Conservation (phyloP, 1,140 invertebrate species). For the Fopius arisanus region DNA sequence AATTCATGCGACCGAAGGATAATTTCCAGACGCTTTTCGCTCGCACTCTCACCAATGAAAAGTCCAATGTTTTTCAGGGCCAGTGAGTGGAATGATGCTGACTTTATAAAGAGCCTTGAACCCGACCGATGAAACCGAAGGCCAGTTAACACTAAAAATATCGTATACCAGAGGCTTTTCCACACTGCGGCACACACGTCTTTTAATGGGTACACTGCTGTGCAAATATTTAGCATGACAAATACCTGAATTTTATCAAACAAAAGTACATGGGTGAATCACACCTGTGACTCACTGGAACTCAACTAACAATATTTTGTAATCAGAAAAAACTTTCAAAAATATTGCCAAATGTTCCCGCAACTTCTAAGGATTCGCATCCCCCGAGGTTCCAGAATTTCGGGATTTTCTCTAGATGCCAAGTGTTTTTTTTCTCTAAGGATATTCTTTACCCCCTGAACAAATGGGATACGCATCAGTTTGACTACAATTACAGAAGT, state of each 20-base stretch:
- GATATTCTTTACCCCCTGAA: too few species aligned
- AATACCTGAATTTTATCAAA: not conserved
- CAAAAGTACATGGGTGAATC: not conserved
- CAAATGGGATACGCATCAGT: conserved; percentile 43
- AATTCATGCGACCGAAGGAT: conserved; percentile 5
- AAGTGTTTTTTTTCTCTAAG: too few species aligned
- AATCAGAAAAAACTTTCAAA: conserved; percentile 49
- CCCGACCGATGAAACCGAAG: conserved; percentile 11
- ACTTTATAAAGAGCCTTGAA: conserved; percentile 14
- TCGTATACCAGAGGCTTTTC: not conserved
- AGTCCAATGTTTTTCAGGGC: conserved; percentile 1
- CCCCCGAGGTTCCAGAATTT: too few species aligned
- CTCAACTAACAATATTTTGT: not conserved
- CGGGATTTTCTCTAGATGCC: too few species aligned
- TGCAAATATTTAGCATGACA: not conserved
- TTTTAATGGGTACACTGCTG: not conserved
- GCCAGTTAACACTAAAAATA: conserved; percentile 10
- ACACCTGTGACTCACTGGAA: not conserved
- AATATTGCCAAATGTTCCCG: too few species aligned
- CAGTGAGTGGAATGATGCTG: conserved; percentile 4
- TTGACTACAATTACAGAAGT: not conserved
- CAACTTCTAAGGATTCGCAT: too few species aligned
- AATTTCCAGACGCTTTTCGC: conserved; percentile 7
- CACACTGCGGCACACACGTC: not conserved
- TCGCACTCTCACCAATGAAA: not conserved